A percentile compares a stretch with the other conserved stretches of the same genome.
Evolutionary conservation across 1,140 invertebrate species (phyloP).

Genomic region (Sitophilus oryzae): DNA sequence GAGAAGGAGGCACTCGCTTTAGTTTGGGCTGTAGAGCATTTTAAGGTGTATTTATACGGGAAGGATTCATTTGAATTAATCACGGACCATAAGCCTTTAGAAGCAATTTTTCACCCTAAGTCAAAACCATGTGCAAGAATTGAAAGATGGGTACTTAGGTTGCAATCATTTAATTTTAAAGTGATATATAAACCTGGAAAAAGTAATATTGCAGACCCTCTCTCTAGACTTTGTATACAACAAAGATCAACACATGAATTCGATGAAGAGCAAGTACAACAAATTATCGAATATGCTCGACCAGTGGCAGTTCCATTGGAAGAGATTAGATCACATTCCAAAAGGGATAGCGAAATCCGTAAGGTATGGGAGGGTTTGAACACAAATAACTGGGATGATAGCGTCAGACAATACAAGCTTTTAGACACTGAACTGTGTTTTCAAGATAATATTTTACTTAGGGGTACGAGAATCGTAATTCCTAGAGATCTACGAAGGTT

Average conservation of each 20-base stretch:
- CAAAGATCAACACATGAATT: too few species aligned
- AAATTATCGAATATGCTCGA: too few species aligned
- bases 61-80: constrained; percentile 29
- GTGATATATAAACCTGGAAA: constrained; percentile 40
- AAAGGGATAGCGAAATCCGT: too few species aligned
- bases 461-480: constrained; percentile 8
- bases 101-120: constrained; percentile 4
- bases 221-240: constrained; percentile 14
- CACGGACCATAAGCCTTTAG: too few species aligned
- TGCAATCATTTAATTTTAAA: constrained; percentile 39
- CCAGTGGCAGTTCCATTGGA: too few species aligned
- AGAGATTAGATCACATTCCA: too few species aligned
- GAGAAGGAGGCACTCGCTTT: constrained; percentile 44
- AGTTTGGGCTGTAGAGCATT: too few species aligned
- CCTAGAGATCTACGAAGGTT: constrained; percentile 21
- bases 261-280: constrained; percentile 4
- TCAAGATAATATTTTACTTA: background rate
- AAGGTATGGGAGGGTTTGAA: too few species aligned
- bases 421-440: background rate
- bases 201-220: constrained; percentile 41
- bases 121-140: constrained; percentile 25
- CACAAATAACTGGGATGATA: too few species aligned
- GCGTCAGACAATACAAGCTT: background rate
- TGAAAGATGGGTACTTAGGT: constrained; percentile 39
- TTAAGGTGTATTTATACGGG: constrained; percentile 38